A percentile compares a stretch with the other conserved stretches of the same genome.
Evolutionary conservation across 2,888 invertebrate genomes (phyloP).

Genomic region (Eledone cirrhosa): DNA sequence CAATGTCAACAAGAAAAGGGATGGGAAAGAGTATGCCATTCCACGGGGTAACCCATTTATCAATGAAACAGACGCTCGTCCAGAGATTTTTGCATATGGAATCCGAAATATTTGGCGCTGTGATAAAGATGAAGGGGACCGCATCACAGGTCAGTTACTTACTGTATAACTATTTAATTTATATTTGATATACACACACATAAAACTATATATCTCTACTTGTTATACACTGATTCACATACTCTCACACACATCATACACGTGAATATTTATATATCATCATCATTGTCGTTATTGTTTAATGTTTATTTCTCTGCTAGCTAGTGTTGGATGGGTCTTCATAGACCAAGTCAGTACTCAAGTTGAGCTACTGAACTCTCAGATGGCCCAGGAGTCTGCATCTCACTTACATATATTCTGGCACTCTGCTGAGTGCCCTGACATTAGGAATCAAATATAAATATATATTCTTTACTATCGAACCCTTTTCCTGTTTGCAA

Average conservation of each 20-base stretch:
- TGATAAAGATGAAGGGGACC: conserved; percentile 60
- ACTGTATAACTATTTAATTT: background rate
- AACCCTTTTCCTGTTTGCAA: no score
- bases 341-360: no score
- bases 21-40: conserved; percentile 49
- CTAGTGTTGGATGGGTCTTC: no score
- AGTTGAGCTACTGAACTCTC: no score
- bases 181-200: background rate
- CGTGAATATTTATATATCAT: background rate
- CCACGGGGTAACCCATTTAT: conserved; percentile 62
- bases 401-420: no score
- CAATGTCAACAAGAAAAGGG: conserved; percentile 52
- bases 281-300: no score
- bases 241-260: background rate
- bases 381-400: no score
- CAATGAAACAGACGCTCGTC: conserved; percentile 38
- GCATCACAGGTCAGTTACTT: conserved; percentile 41
- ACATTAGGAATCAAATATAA: no score
- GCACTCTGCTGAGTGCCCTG: no score
- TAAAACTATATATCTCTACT: background rate
- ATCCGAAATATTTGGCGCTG: conserved; percentile 64
- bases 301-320: no score
- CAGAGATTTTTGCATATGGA: conserved; percentile 63
- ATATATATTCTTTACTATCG: no score
- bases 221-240: background rate